These are phyloP conservation scores for Lagocephalus sceleratus DNA, from an alignment of 2,797 vertebrate genomes.

Conservation along the genomic window DNA sequence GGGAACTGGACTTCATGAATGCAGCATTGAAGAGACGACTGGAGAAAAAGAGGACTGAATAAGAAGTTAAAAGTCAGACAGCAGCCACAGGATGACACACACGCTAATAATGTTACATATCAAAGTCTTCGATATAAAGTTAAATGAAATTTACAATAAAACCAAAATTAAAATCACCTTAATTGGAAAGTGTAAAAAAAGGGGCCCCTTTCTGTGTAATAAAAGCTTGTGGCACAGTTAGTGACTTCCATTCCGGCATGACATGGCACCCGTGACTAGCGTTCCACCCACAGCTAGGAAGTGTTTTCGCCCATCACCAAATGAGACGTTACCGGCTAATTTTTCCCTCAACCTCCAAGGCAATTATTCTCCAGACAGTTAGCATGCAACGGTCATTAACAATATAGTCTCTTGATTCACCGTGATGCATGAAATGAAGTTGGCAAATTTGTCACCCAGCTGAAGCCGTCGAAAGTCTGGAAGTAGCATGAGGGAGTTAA, in stretches of 20 bases:
- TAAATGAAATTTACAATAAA: too few relatives aligned
- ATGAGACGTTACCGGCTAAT: slow-evolving; percentile 58
- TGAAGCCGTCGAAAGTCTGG: slow-evolving; percentile 52
- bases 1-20: too few relatives aligned
- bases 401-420: slow-evolving; percentile 61
- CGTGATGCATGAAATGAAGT: slow-evolving; percentile 73
- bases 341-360: slow-evolving; percentile 41
- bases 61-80: too few relatives aligned
- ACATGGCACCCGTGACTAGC: slow-evolving; percentile 33
- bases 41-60: too few relatives aligned
- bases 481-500: slow-evolving; percentile 12
- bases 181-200: too few relatives aligned
- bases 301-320: slow-evolving; percentile 36
- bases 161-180: too few relatives aligned
- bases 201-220: slow-evolving; percentile 12
- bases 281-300: slow-evolving; percentile 37
- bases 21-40: too few relatives aligned
- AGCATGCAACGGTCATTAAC: slow-evolving; percentile 58
- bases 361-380: slow-evolving; percentile 55
- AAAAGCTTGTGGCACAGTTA: slow-evolving; percentile 39
- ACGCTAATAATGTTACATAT: too few relatives aligned
- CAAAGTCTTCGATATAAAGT: too few relatives aligned
- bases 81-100: too few relatives aligned
- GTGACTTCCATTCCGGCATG: slow-evolving; percentile 51
- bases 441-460: slow-evolving; percentile 58